phyloP scores from a whole-genome alignment of 1,140 invertebrate species.

The Oppia nitens region DNA sequence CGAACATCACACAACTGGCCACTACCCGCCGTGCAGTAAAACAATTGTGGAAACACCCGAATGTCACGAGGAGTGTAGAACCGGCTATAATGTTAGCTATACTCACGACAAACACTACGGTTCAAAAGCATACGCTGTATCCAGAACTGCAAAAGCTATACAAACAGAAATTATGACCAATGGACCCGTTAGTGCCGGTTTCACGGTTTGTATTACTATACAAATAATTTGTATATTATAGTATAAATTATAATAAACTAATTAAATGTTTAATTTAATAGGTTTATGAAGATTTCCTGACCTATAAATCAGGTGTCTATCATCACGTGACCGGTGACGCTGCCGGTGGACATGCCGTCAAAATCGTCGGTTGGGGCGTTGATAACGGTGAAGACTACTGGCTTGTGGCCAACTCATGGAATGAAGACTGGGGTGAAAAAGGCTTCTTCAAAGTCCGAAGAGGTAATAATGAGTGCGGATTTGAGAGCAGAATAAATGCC shows the following conservation, averaged over 20 bases:
- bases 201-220: conserved; percentile 77
- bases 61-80: conserved; percentile 31
- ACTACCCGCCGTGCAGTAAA: conserved; percentile 22
- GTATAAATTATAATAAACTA: conserved; percentile 5
- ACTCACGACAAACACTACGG: conserved; percentile 48
- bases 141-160: conserved; percentile 47
- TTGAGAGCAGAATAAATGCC: conserved; percentile 56
- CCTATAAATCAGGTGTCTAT: conserved; percentile 55
- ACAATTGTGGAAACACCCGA: conserved; percentile 29
- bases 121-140: conserved; percentile 45
- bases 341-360: conserved; percentile 46
- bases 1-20: conserved; percentile 23
- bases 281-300: conserved; percentile 31
- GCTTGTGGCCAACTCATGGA: conserved; percentile 38
- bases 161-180: conserved; percentile 65
- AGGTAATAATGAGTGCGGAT: conserved; percentile 63
- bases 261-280: conserved; percentile 29
- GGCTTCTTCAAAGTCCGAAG: conserved; percentile 63
- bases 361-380: conserved; percentile 36
- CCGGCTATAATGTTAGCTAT: conserved; percentile 29
- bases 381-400: conserved; percentile 35
- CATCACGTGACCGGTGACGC: conserved; percentile 51
- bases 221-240: conserved; percentile 12
- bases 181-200: conserved; percentile 77
- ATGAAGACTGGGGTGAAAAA: conserved; percentile 35